Evolutionary conservation across 1,140 invertebrate species (phyloP).

Genomic region (Pogonomyrmex californicus): DNA sequence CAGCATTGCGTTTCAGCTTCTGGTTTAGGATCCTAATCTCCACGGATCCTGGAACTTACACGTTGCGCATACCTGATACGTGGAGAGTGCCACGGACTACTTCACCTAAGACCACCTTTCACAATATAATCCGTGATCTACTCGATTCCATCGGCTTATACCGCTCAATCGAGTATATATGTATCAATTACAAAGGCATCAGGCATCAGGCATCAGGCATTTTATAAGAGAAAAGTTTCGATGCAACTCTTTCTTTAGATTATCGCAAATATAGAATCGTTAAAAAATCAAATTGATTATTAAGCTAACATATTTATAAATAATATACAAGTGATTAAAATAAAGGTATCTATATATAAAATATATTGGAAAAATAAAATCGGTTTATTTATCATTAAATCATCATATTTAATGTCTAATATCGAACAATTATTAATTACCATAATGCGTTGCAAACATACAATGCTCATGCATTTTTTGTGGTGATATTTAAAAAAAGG

Average conservation of each 20-base stretch:
- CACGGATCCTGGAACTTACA: constrained; percentile 52
- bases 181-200: background rate
- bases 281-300: background rate
- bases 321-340: background rate
- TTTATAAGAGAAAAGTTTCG: background rate
- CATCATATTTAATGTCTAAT: background rate
- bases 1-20: constrained; percentile 48
- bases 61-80: constrained; percentile 73
- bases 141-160: constrained; percentile 53
- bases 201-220: background rate
- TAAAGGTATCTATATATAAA: background rate
- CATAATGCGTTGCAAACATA: background rate
- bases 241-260: background rate
- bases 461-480: background rate
- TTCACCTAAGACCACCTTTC: constrained; percentile 75
- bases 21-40: constrained; percentile 65
- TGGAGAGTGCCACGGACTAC: constrained; percentile 70
- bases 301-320: background rate
- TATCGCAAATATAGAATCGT: background rate
- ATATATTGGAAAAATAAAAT: background rate
- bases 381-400: background rate
- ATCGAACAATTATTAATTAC: background rate
- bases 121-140: constrained; percentile 68
- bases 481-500: background rate
- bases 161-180: background rate